phyloP scores from a whole-genome alignment of 53 echinoderm and acorn worm species.

The Zoroaster sp. region DNA sequence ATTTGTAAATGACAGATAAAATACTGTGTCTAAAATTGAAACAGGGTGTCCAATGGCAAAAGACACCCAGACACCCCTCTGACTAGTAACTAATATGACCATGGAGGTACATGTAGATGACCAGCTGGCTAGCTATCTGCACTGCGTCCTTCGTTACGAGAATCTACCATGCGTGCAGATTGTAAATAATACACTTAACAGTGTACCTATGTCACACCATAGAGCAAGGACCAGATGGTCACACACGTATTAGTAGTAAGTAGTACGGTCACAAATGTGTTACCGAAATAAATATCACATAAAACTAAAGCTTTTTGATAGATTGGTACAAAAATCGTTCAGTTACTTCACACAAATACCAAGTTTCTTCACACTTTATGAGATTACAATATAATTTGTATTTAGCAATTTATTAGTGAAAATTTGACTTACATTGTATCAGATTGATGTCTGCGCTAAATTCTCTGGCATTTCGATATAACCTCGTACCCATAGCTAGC shows the following conservation, averaged over 20 bases:
- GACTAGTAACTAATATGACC: too few species aligned
- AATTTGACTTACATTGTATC: neutral
- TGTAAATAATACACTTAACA: neutral
- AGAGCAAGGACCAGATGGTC: neutral
- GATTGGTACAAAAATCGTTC: neutral
- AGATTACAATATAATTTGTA: too few species aligned
- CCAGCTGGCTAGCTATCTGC: neutral
- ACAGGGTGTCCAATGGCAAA: too few species aligned
- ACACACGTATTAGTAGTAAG: too few species aligned
- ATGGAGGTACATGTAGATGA: neutral
- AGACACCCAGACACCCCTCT: too few species aligned
- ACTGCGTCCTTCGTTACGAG: constrained; percentile 47
- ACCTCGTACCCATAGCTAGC: neutral
- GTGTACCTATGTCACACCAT: neutral
- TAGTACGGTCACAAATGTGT: too few species aligned
- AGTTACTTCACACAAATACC: neutral
- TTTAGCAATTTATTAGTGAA: neutral
- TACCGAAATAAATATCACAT: too few species aligned
- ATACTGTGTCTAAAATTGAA: too few species aligned
- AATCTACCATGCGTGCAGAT: constrained; percentile 24
- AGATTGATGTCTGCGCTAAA: too few species aligned
- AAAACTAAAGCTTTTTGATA: too few species aligned
- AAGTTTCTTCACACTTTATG: neutral
- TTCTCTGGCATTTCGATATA: neutral
- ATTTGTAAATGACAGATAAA: too few species aligned